Evolutionary conservation across 2,797 vertebrate species (phyloP).

Genomic region (Atherinosoma microstoma): DNA sequence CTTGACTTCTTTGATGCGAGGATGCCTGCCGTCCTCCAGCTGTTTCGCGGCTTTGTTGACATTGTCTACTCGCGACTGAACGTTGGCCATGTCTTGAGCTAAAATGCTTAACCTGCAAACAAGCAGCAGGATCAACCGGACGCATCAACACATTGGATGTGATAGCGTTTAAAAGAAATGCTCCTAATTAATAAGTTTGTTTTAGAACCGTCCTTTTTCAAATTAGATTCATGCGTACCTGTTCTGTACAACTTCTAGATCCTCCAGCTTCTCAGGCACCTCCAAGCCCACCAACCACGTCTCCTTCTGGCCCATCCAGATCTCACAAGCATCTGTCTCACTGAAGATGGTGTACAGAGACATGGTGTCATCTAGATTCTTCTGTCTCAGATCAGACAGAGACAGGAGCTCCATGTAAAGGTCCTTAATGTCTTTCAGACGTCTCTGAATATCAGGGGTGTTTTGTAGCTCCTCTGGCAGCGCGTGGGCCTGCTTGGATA

Average conservation of each 20-base stretch:
- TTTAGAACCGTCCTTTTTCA: not conserved
- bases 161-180: not conserved
- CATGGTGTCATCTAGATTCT: constrained; percentile 90
- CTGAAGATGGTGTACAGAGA: constrained; percentile 94
- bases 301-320: constrained; percentile 98
- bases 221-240: constrained; percentile 80
- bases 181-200: not conserved
- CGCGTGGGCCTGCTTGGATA: constrained; percentile 86
- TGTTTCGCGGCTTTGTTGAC: constrained; percentile 91
- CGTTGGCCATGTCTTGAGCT: constrained; percentile 90
- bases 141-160: not conserved
- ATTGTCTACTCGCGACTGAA: constrained; percentile 86
- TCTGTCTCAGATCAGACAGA: constrained; percentile 87
- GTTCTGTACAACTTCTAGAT: constrained; percentile 94
- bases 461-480: constrained; percentile 90
- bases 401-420: constrained; percentile 88
- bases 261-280: constrained; percentile 92
- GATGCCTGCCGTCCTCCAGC: constrained; percentile 93
- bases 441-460: constrained; percentile 89
- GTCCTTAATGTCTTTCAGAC: constrained; percentile 86
- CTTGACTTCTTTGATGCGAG: constrained; percentile 90
- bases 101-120: constrained; percentile 90
- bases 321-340: constrained; percentile 93
- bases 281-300: constrained; percentile 92
- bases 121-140: not conserved